A percentile compares a stretch with the other conserved stretches of the same genome.
Evolutionary conservation across 2,113 vertebrate species (phyloP).

Genomic region (Hydropotes inermis): DNA sequence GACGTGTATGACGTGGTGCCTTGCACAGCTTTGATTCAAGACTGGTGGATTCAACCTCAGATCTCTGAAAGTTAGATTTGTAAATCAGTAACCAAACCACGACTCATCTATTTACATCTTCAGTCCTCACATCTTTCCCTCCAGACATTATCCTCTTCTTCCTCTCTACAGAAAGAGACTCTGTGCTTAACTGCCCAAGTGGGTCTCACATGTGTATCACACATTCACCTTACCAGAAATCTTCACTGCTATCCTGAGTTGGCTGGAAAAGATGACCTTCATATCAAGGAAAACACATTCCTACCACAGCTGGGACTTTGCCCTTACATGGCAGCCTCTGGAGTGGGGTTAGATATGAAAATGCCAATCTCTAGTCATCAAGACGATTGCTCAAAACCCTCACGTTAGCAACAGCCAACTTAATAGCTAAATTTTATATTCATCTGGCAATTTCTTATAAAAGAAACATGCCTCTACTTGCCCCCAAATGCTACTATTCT

Average conservation of each 20-base stretch:
- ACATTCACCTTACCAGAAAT: neutral
- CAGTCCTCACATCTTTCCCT: neutral
- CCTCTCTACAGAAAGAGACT: neutral
- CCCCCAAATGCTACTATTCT: constrained; percentile 9
- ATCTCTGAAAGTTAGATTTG: neutral
- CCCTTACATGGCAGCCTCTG: neutral
- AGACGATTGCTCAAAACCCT: constrained; percentile 66
- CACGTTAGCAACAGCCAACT: constrained; percentile 35
- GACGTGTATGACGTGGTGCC: neutral
- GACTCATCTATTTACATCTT: neutral
- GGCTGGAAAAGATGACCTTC: neutral
- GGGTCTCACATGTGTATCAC: rapidly evolving
- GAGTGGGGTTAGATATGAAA: constrained; percentile 52
- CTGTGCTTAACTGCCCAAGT: neutral
- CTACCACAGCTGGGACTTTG: neutral
- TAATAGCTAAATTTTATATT: constrained; percentile 63
- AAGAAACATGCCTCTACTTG: constrained; percentile 62
- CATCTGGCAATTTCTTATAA: constrained; percentile 57
- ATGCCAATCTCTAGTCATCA: constrained; percentile 44
- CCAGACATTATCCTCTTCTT: neutral
- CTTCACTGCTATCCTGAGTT: neutral
- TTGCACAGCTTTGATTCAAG: neutral
- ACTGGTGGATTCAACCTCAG: neutral
- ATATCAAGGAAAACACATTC: neutral
- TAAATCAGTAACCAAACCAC: neutral